phyloP scores from a whole-genome alignment of 2,113 vertebrate species.

The Muntiacus muntjak region DNA sequence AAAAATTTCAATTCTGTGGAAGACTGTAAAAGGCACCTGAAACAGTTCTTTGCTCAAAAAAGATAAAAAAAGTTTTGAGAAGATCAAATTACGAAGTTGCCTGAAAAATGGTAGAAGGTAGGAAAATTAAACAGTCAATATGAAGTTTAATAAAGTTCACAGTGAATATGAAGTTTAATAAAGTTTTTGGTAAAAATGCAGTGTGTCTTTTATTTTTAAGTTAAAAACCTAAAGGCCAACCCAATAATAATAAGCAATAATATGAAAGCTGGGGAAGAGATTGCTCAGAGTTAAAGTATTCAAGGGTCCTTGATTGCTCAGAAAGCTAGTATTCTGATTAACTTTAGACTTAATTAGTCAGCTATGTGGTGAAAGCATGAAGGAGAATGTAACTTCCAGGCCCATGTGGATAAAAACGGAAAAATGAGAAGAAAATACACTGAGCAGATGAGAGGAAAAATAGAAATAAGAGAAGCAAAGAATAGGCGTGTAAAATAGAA shows the following conservation, averaged over 20 bases:
- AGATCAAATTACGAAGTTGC: not conserved
- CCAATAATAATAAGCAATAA: not conserved
- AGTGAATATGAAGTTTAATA: not conserved
- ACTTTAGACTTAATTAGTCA: not conserved
- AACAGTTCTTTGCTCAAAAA: not conserved
- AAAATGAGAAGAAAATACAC: not conserved
- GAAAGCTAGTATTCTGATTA: not conserved
- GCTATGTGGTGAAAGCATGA: not conserved
- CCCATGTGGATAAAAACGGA: not conserved
- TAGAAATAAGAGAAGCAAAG: not conserved
- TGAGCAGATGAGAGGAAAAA: not conserved
- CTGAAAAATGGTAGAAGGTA: not conserved
- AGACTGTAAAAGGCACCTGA: not conserved
- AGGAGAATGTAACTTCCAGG: not conserved
- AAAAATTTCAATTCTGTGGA: not conserved
- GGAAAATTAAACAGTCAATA: not conserved
- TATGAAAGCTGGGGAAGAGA: not conserved
- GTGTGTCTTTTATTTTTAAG: not conserved
- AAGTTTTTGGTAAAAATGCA: not conserved
- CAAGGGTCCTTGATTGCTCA: not conserved
- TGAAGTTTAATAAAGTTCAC: not conserved
- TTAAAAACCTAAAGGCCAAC: not conserved
- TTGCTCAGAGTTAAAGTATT: not conserved
- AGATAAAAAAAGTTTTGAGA: not conserved
- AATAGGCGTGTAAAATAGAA: not conserved